A percentile compares a stretch with the other conserved stretches of the same genome.
phyloP scores from a whole-genome alignment of 2,888 invertebrate genomes.

The Agonum fuliginosum region DNA sequence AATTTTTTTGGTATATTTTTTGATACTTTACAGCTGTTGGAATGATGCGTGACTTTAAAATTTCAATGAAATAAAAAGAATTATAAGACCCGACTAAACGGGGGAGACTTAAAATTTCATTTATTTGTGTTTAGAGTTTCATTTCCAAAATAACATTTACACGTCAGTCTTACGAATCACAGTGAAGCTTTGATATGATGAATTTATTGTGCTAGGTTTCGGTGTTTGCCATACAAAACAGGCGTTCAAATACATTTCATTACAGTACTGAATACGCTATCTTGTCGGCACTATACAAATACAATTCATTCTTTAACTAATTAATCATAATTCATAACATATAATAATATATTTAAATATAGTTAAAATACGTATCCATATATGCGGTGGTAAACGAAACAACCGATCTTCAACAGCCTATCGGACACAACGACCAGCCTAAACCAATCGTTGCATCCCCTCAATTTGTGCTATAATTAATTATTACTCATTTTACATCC shows the following conservation, averaged over 20 bases:
- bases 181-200: constrained; percentile 77
- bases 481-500: constrained; percentile 65
- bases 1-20: constrained; percentile 65
- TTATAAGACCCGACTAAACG: constrained; percentile 47
- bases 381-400: constrained; percentile 51
- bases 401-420: constrained; percentile 44
- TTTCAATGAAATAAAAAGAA: constrained; percentile 56
- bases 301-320: constrained; percentile 55
- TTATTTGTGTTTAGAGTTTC: constrained; percentile 68
- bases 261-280: constrained; percentile 12
- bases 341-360: constrained; percentile 42
- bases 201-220: constrained; percentile 74
- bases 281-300: constrained; percentile 56
- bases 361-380: constrained; percentile 42
- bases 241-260: not conserved
- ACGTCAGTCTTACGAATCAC: constrained; percentile 76
- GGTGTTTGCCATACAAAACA: constrained; percentile 59
- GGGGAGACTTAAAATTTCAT: constrained; percentile 61
- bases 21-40: constrained; percentile 69
- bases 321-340: constrained; percentile 38
- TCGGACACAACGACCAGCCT: not conserved
- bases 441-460: not conserved
- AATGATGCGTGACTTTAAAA: constrained; percentile 52
- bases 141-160: constrained; percentile 73
- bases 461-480: constrained; percentile 62